Evolutionary conservation across 1,140 invertebrate genomes (phyloP).

Genomic region (Bactericera cockerelli): DNA sequence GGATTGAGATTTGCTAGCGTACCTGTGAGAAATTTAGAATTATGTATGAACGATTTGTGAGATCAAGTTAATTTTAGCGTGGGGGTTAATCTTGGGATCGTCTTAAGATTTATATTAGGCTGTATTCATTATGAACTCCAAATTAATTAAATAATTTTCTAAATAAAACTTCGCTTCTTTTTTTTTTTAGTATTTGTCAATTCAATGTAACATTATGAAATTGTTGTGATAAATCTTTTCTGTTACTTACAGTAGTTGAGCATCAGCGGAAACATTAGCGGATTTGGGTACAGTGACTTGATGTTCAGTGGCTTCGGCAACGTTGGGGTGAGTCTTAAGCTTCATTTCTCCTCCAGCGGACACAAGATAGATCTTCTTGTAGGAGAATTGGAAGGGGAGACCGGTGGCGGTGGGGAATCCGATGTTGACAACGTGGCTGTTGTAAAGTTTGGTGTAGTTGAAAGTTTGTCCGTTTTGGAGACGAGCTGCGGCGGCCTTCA

Average conservation of each 20-base stretch:
- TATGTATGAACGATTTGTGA: too few species aligned
- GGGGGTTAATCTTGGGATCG: too few species aligned
- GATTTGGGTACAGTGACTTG: constrained; percentile 25
- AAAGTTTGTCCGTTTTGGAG: constrained; percentile 32
- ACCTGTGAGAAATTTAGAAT: too few species aligned
- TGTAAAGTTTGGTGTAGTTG: constrained; percentile 38
- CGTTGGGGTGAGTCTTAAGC: constrained; percentile 28
- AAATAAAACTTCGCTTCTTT: too few species aligned
- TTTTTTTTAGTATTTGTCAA: too few species aligned
- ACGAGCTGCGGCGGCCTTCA: constrained; percentile 25
- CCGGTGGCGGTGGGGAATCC: constrained; percentile 48
- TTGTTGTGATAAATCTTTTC: too few species aligned
- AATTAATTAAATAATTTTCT: too few species aligned
- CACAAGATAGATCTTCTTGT: constrained; percentile 35
- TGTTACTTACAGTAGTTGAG: constrained; percentile 28
- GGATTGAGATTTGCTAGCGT: constrained; percentile 34
- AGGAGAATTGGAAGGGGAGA: constrained; percentile 43
- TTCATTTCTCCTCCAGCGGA: constrained; percentile 32
- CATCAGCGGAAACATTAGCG: constrained; percentile 29
- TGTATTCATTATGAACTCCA: too few species aligned
- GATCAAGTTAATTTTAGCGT: too few species aligned
- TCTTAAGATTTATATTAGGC: too few species aligned
- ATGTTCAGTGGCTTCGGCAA: constrained; percentile 17
- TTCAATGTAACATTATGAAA: too few species aligned
- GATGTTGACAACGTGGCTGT: constrained; percentile 34